A percentile compares a stretch with the other conserved stretches of the same genome.
Conservation (phyloP, 2,888 invertebrate genomes). For the Cryptocheilus praepositus region DNA sequence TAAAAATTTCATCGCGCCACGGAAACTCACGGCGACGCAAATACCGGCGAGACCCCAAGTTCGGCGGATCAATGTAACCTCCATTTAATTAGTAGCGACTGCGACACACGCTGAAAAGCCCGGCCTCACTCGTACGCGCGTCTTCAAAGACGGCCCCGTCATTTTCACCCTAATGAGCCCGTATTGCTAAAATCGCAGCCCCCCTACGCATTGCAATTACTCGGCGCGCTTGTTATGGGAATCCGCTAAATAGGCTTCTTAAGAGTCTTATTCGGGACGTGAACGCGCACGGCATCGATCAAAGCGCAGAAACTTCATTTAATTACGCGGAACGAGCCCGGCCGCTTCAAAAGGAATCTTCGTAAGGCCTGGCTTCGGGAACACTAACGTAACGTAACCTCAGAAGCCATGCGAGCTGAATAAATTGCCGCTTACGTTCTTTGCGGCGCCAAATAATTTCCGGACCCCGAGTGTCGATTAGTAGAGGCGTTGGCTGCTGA, state of each 20-base stretch:
- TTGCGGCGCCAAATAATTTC: too few species aligned
- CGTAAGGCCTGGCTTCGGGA: not conserved
- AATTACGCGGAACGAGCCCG: not conserved
- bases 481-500: too few species aligned
- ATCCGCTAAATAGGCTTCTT: conserved; percentile 4
- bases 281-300: not conserved
- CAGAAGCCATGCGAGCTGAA: not conserved
- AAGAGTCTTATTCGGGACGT: not conserved
- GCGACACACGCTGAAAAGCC: not conserved
- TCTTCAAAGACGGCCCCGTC: conserved; percentile 23
- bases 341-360: not conserved
- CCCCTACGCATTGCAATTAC: conserved; percentile 30
- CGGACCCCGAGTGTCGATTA: too few species aligned
- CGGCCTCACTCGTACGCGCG: not conserved
- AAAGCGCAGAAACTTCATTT: not conserved
- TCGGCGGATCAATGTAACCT: conserved; percentile 12
- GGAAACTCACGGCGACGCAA: too few species aligned
- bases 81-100: conserved; percentile 13
- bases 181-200: conserved; percentile 27
- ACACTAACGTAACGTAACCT: not conserved
- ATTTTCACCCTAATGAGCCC: conserved; percentile 29
- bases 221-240: conserved; percentile 6
- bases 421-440: too few species aligned
- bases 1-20: too few species aligned
- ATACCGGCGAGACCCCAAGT: not conserved